Base-by-base conservation (phyloP, 2,888 invertebrate genomes). In the Galeruca laticollis region DNA sequence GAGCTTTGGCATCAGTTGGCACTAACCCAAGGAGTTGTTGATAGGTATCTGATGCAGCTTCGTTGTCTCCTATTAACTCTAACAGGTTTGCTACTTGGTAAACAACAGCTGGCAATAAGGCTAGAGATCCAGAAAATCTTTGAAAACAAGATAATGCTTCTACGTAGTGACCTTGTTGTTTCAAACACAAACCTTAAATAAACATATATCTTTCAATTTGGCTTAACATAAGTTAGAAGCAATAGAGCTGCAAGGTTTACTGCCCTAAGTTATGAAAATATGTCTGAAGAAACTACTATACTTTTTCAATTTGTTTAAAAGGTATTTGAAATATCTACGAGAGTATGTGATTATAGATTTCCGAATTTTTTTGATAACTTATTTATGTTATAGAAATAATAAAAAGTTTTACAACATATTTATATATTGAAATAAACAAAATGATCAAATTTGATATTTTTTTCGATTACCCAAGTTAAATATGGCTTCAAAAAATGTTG, bases 1-100 rank as follows among this genome's bases (percentile, higher is more conserved):
- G 89, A 59, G 98, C 91, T 49, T 93, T 93, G 0, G 97, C 94
- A 85, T 99, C 99, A 78, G 95, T 94, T 0, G 97, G 93, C 21
- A 93, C 91, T 64, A 95, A 88, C 40, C 95, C 93, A 70, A 95
- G 86, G 3, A 96, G 88, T 83, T 96, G 94, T 79, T 94, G 84
- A 75, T 89, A 91, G 77, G 90, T 90, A 82, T 92, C 91, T 5
- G 90, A 84, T 0, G 91, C 90, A 35, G 90, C 90, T 73, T 91
- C 90, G 2, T 84, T 80, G 76, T 90, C 89, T 6, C 87, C 88
- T 43, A 92, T 85, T 56, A 90, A 86, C 81, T 96, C 94, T 84
- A 94, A 91, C 75, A 95, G 86, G 78, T 90, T 89, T 9, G 93
- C 95, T 71, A 95, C 88, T 85, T 96, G 94, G 83, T 91, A 95